These are phyloP conservation scores for Machimus rusticus DNA, from an alignment of 2,888 invertebrate genomes.

Conservation along the genomic window DNA sequence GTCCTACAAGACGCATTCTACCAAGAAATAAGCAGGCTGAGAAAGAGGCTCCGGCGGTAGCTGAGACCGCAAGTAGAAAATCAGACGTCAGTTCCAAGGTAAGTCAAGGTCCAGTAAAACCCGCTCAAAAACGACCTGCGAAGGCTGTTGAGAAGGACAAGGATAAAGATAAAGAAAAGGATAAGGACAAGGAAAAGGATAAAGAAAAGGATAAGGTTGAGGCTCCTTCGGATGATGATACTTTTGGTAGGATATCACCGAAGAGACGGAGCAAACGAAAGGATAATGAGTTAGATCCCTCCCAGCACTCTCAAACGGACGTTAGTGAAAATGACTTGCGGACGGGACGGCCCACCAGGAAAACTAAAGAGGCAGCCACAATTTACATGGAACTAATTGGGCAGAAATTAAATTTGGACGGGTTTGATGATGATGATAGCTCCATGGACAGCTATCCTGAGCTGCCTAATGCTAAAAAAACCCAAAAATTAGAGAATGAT, in stretches of 20 bases:
- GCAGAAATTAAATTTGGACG: slow-evolving; percentile 71
- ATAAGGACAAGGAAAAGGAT: slow-evolving; percentile 40
- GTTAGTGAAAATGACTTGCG: slow-evolving; percentile 49
- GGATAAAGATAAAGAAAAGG: slow-evolving; percentile 37
- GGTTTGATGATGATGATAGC: slow-evolving; percentile 68
- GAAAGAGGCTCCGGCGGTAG: neutral
- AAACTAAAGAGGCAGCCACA: slow-evolving; percentile 78
- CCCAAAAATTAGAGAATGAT: slow-evolving; percentile 69
- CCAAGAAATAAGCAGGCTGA: neutral
- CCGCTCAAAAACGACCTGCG: slow-evolving; percentile 49
- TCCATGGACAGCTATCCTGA: slow-evolving; percentile 75
- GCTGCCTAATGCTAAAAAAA: slow-evolving; percentile 70
- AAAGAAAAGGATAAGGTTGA: slow-evolving; percentile 44
- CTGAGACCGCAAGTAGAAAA: slow-evolving; percentile 42
- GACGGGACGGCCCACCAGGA: slow-evolving; percentile 67
- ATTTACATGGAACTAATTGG: slow-evolving; percentile 78
- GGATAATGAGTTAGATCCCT: slow-evolving; percentile 1
- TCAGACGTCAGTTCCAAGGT: slow-evolving; percentile 48
- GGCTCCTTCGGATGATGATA: slow-evolving; percentile 45
- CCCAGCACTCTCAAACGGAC: slow-evolving; percentile 49
- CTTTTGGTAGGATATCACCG: slow-evolving; percentile 55
- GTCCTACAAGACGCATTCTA: neutral
- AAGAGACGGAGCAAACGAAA: slow-evolving; percentile 55
- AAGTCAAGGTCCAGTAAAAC: slow-evolving; percentile 43
- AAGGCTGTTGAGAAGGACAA: slow-evolving; percentile 32